phyloP scores from a whole-genome alignment of 1,140 invertebrate species.

The Drosophila serrata region DNA sequence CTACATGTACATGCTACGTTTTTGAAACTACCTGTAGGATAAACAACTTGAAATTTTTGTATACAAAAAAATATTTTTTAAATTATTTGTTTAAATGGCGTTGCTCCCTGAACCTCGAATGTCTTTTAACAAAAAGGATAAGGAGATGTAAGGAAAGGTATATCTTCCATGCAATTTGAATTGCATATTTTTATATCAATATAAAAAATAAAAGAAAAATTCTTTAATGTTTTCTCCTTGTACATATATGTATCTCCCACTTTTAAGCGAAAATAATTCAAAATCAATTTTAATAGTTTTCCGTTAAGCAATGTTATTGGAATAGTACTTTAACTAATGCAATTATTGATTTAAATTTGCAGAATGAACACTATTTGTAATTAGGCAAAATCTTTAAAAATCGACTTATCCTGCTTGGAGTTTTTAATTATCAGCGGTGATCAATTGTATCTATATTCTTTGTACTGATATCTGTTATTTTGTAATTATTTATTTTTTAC shows the following conservation, averaged over 20 bases:
- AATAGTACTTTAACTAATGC: not conserved
- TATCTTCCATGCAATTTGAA: too few relatives aligned
- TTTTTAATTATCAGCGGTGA: constrained; percentile 6
- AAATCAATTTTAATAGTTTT: not conserved
- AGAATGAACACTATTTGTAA: not conserved
- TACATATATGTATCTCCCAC: not conserved
- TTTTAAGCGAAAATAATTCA: not conserved
- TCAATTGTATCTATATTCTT: constrained; percentile 35
- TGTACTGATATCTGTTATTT: constrained; percentile 60
- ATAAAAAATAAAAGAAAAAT: not conserved
- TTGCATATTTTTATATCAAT: not conserved
- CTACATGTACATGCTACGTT: not conserved
- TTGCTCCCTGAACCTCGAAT: not conserved
- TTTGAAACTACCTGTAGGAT: not conserved
- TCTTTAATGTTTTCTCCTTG: too few relatives aligned
- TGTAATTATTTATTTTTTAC: constrained; percentile 71
- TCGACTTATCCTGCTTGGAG: constrained; percentile 4
- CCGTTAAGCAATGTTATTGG: not conserved
- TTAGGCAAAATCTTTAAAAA: constrained; percentile 4
- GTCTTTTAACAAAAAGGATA: not conserved
- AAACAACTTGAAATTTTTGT: too few relatives aligned
- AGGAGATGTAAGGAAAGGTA: too few relatives aligned
- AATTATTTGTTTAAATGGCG: too few relatives aligned
- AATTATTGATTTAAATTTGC: not conserved
- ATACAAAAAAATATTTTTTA: too few relatives aligned